Evolutionary conservation across 2,888 invertebrate species (phyloP), one percentile per base, ranked within the genome.

Genomic region (Andrena marginata): DNA sequence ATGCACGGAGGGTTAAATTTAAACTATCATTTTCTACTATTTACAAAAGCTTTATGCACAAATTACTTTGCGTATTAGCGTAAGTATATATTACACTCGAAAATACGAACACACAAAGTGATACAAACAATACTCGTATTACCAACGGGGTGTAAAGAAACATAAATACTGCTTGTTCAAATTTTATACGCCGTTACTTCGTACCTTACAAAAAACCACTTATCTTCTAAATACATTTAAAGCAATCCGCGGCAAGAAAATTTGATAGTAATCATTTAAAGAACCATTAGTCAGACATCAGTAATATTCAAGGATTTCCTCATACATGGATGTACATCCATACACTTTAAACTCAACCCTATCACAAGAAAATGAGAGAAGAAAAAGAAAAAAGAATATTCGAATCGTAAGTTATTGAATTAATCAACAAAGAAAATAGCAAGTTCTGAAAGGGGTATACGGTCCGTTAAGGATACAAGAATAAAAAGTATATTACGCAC

Each of bases 401-500:
- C 5, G 42, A 0, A 42, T 42, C 16, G 42, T 16, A 16, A 42
- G 3, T 42, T 42, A 16, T 16, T 42, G 13, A 42, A 5, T 42
- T 42, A 16, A 42, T 42, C 42, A 16, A 42, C 42, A 16, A 42
- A 42, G 5, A 42, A 16, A 42, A 20, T 2, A 29, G 13, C 1
- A 29, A 71, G 23, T 16, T 29, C 8, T 7, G 31, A 33, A 35
- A 8, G 7, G 23, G 3, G 31, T 13, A 49, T 23, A 62, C 42
- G 16, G 7, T 16, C n/a, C 2, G 16, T 5, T 23, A 2, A 26
- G 1, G n/a, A 8, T 20, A 16, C 16, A 69, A 48, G n/a, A 3
- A 20, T 20, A 56, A 35, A 54, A 51, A 64, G 4, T 13, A 51
- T 69, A 35, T 42, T 42, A 42, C 62, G n/a, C 29, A 80, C 80